Base-by-base conservation (phyloP, 1,140 invertebrate genomes). In the Ectropis grisescens region DNA sequence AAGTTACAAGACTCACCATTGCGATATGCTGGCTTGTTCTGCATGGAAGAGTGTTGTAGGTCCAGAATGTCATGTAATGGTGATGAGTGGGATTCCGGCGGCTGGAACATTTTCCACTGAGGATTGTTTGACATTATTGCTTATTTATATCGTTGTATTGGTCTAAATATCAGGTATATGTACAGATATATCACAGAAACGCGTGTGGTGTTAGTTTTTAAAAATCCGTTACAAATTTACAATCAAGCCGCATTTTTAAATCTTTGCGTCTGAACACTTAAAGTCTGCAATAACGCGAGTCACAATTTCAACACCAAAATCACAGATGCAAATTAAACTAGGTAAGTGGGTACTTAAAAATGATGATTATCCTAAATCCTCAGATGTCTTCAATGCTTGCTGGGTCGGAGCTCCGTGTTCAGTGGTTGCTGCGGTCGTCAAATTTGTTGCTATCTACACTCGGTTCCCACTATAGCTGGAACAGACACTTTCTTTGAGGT, bases 21-120 rank as follows among this genome's bases (percentile, higher is more conserved):
- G 47, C 79, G 65, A 45, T 65, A 81, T 38, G 51, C 53, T 43
- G 72, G 59, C 61, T 83, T 83, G 16, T 60, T 41, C 44, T 82
- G 76, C 66, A 75, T 78, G 40, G 70, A 79, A 40, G 76, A 58
- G 41, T 76, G 72, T 49, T 82, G 78, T 33, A 80, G 56, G 54
- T 83, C 79, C 59, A 82, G 49, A 46, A 82, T 82, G 35, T 83
- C 78, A 40, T 81, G 78, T 53, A 79, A 50, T 40, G 65, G 72
- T 47, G 74, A 64, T 33, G 71, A 58, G 43, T 76, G 62, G 60
- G 76, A 75, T 64, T 84, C 84, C 87, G 91, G 90, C 89, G 92
- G 90, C 89, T 94, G 91, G 89, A 93, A 93, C 74, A 87, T 88
- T 86, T 92, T 93, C 92, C 92, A 94, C 91, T 93, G 92, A 92